Evolutionary conservation across 2,113 vertebrate species (phyloP).

Genomic region (Protobothrops mucrosquamatus): DNA sequence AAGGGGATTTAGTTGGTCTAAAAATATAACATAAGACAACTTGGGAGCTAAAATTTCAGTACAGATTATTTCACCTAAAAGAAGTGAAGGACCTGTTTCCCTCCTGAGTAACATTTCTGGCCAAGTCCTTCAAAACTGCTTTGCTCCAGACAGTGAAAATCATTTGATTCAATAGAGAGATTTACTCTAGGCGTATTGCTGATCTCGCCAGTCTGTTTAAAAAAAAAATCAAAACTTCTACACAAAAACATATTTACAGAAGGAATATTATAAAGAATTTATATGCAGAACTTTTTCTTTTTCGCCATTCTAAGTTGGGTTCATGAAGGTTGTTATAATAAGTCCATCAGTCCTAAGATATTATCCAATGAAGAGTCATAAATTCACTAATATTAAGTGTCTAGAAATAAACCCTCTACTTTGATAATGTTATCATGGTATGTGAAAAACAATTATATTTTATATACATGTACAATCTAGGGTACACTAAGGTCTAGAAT

Average conservation of each 20-base stretch:
- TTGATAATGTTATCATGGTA: slow-evolving; percentile 20
- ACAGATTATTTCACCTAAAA: neutral
- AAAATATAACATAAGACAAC: neutral
- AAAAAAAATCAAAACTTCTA: neutral
- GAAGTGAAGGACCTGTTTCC: neutral
- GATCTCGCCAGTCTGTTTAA: accelerated
- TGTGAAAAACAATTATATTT: slow-evolving; percentile 38
- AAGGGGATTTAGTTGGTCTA: neutral
- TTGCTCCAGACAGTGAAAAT: neutral
- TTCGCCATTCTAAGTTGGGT: neutral
- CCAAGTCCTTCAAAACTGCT: neutral
- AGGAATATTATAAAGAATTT: neutral
- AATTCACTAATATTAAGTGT: slow-evolving; percentile 53
- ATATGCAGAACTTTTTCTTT: neutral
- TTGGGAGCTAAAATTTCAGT: neutral
- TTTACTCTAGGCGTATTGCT: neutral
- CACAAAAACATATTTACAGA: neutral
- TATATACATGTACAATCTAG: neutral
- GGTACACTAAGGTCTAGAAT: neutral
- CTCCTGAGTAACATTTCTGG: neutral
- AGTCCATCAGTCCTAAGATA: slow-evolving; percentile 31
- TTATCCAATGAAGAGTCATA: slow-evolving; percentile 33
- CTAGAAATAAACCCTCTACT: slow-evolving; percentile 37
- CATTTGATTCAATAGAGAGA: neutral
- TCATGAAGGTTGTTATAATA: slow-evolving; percentile 13